These are phyloP conservation scores for Antidorcas marsupialis DNA, from an alignment of 2,113 vertebrate genomes.

Conservation along the genomic window DNA sequence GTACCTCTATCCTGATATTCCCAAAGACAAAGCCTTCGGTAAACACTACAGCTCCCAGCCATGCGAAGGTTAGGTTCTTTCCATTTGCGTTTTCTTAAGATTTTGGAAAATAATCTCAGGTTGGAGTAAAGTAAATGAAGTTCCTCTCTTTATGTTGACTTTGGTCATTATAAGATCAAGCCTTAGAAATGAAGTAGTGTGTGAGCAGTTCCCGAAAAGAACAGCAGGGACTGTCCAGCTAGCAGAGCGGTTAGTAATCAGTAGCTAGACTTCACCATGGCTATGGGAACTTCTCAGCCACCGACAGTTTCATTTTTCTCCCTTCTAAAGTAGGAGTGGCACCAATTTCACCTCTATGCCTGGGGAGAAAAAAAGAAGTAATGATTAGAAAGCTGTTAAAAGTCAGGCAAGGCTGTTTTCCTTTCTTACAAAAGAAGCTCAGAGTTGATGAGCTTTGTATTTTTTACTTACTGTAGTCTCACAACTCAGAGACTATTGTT, in stretches of 20 bases:
- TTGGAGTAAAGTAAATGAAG: neutral
- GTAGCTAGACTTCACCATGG: neutral
- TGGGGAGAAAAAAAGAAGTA: neutral
- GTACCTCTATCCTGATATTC: conserved; percentile 95
- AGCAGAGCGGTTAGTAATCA: neutral
- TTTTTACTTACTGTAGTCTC: neutral
- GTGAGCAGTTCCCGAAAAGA: neutral
- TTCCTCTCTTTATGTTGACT: neutral
- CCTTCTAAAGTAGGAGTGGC: neutral
- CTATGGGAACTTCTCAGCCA: neutral
- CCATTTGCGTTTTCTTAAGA: neutral
- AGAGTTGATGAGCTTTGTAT: neutral
- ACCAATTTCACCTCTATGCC: neutral
- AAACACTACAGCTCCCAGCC: conserved; percentile 96
- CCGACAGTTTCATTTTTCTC: neutral
- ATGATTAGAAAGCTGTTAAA: neutral
- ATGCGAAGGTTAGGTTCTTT: conserved; percentile 85
- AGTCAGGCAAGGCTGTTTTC: neutral
- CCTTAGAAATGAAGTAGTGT: neutral
- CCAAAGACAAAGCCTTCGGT: conserved; percentile 95
- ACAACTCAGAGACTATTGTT: neutral
- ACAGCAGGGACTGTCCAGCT: neutral
- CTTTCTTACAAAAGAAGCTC: neutral
- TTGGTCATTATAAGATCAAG: neutral
- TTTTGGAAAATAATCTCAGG: neutral